Percentiles rank a stretch among this genome's conserved stretches.
Evolutionary conservation across 2,797 vertebrate species (phyloP).

Genomic region (Megaceryle alcyon): DNA sequence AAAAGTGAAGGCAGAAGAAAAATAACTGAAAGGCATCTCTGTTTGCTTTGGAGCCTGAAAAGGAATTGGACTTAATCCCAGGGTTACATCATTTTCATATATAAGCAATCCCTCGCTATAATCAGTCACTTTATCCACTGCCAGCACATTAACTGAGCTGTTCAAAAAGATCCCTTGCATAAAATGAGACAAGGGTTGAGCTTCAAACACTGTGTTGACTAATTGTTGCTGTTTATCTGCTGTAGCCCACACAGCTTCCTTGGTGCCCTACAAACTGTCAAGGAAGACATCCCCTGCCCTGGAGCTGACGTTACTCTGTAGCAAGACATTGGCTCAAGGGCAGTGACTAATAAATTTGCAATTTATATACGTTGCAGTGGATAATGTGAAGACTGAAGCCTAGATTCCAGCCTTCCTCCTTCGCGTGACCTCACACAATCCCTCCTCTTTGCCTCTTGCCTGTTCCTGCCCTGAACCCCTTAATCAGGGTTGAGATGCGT

Average conservation of each 20-base stretch:
- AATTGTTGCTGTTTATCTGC: not conserved
- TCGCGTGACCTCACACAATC: not conserved
- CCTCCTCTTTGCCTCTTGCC: not conserved
- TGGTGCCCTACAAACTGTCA: not conserved
- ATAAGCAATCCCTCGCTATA: constrained; percentile 3
- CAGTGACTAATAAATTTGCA: not conserved
- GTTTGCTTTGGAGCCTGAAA: constrained; percentile 21
- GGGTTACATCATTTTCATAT: constrained; percentile 14
- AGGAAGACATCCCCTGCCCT: not conserved
- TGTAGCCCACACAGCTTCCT: not conserved
- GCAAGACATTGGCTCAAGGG: not conserved
- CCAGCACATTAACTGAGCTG: constrained; percentile 14
- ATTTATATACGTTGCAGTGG: not conserved
- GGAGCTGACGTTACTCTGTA: not conserved
- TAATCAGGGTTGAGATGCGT: not conserved
- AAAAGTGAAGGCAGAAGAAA: not conserved
- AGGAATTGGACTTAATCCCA: not conserved
- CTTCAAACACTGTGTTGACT: not conserved
- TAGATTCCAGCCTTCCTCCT: not conserved
- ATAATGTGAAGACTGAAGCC: not conserved
- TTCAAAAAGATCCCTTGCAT: not conserved
- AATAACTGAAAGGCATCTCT: constrained; percentile 23
- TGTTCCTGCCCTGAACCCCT: not conserved
- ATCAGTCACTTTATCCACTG: not conserved
- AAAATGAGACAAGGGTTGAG: not conserved